Base-by-base conservation (phyloP, 2,888 invertebrate genomes). In the Mimachlamys varia region DNA sequence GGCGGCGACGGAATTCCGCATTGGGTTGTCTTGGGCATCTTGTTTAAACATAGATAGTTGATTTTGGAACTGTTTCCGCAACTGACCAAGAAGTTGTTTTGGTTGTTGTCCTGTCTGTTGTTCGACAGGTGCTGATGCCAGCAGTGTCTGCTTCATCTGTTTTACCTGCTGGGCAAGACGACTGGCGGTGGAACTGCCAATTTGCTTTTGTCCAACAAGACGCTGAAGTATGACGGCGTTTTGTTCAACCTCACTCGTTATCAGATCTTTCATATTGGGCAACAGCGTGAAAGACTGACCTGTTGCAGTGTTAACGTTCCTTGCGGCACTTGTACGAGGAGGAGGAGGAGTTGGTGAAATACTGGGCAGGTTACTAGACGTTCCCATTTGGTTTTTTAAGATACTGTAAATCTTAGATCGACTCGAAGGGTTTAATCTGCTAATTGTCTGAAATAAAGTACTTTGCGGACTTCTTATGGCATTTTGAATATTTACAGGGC, bases 401-500 rank as follows among this genome's bases (percentile, higher is more conserved):
- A 76, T 5, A 33, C 0, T 4, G 76, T 76, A 76, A 0, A 76
- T 7, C 76, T 76, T 76, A 3, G 76, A 5, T 12, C 10, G 76
- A 33, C 33, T 33, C 12, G 27, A 10, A 33, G 76, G 27, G 33
- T 27, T 76, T 76, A 76, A 27, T 33, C 76, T 76, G 7, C 22
- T 76, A 76, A 76, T 33, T 15, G 27, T 13, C 27, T 76, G 76
- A 76, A 33, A 76, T 15, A 76, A 76, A 76, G 27, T 33, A 76
- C 76, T 33, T 33, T 76, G 7, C 13, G 27, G 76, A 76, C 22
- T 76, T 76, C 27, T 76, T 27, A 76, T 33, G 27, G 76, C 76
- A 33, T 76, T 76, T 76, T 33, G 27, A 76, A 76, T 76, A 76
- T 76, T 76, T 76, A 76, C 76, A 76, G 76, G 76, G 0, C 76